Conservation (phyloP, 2,113 vertebrate species). For the Sceloporus undulatus region DNA sequence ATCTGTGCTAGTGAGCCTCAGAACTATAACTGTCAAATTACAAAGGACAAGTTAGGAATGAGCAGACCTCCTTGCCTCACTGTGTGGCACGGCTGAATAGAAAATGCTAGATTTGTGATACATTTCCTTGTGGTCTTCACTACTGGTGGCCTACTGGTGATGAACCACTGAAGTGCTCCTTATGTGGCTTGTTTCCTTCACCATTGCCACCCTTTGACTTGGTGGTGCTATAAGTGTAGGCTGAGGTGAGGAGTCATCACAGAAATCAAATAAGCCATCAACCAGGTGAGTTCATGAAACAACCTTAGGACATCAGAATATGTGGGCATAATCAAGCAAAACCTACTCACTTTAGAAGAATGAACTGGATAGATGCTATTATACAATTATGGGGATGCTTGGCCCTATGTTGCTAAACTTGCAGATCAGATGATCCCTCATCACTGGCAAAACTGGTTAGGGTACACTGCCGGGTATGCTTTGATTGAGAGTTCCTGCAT, state of each 20-base stretch:
- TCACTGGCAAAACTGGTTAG: neutral
- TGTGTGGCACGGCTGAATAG: neutral
- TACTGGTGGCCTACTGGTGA: neutral
- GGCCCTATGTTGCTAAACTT: neutral
- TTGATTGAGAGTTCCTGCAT: no score
- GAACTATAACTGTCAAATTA: slow-evolving; percentile 49
- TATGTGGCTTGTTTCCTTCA: neutral
- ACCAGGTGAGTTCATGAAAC: neutral
- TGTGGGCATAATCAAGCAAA: neutral
- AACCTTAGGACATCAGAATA: neutral
- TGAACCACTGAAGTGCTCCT: neutral
- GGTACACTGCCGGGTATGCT: no score
- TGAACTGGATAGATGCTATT: no score
- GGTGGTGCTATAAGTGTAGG: neutral
- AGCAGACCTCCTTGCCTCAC: neutral
- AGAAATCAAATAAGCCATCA: neutral
- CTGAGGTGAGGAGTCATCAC: neutral
- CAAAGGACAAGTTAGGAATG: slow-evolving; percentile 35
- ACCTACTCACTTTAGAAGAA: neutral
- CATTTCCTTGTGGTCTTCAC: neutral
- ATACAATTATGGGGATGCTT: no score
- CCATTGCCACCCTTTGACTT: neutral
- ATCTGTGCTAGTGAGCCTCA: slow-evolving; percentile 42
- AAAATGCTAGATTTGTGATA: neutral
- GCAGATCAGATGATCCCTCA: neutral